Evolutionary conservation across 1,140 invertebrate genomes (phyloP), one percentile per base, ranked within the genome.

Genomic region (Bilobella aurantiaca): DNA sequence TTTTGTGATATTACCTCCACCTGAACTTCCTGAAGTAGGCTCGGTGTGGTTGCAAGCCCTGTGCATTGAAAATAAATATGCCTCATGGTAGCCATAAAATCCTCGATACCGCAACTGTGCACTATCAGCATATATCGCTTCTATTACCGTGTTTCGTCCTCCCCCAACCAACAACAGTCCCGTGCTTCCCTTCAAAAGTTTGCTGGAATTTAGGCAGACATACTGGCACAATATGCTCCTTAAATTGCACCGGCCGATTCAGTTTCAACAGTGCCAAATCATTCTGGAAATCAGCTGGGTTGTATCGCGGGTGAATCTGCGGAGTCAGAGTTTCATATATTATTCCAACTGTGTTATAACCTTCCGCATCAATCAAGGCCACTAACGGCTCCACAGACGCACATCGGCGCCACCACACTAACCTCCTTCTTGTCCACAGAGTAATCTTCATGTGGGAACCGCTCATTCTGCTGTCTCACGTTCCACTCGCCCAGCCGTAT

Each of bases 1-100:
- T 91, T 87, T 74, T 94, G 94, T 1, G 89, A 86, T 65, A 96
- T 89, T n/a, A 96, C 89, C 79, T 93, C 84, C 0, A 93, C 88
- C 65, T 89, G 86, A 0, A 91, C 82, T 72, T 82, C 81, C 75
- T 83, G 82, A 18, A 82, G 72, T 16, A 81, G 75, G 18, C 79
- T 77, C 16, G 82, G 82, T 8, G 80, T 76, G 34, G 76, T 64
- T 0, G 75, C 69, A 8, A 75, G 68, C 53, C 76, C 77, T 78
- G 62, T 21, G 66, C 62, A 46, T 34, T 14, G 57, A 3, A 16
- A 47, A 3, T 63, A 53, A 12, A 27, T 12, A 56, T 53, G 30
- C 3, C 12, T 5, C 8, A 29, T 58, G n/a, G n/a, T n/a, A n/a
- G n/a, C n/a, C n/a, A n/a, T n/a, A n/a, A n/a, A n/a, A n/a, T n/a